Evolutionary conservation across 2,888 invertebrate species (phyloP).

Genomic region (Pterostichus madidus): DNA sequence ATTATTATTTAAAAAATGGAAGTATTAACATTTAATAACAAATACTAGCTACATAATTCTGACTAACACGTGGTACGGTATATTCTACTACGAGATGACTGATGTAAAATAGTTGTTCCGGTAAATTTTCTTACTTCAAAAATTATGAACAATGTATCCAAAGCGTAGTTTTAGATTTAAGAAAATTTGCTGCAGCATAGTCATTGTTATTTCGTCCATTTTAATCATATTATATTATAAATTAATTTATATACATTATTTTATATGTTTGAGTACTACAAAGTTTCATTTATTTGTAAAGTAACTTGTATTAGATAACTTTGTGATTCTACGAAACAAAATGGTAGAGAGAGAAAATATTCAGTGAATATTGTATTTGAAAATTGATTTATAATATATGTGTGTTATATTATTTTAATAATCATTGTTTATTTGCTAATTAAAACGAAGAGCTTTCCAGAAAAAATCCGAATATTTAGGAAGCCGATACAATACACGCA

Average conservation of each 20-base stretch:
- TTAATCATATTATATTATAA: conserved; percentile 17
- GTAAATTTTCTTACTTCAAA: conserved; percentile 24
- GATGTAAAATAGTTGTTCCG: conserved; percentile 24
- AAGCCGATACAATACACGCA: too few species aligned
- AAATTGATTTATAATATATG: conserved; percentile 57
- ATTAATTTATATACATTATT: conserved; percentile 33
- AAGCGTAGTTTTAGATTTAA: neutral
- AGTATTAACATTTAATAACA: neutral
- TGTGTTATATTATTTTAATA: conserved; percentile 60
- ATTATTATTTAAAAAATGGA: conserved; percentile 1
- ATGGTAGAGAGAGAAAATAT: neutral
- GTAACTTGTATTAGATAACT: conserved; percentile 8
- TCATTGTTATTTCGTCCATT: conserved; percentile 53
- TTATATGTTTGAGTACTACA: neutral
- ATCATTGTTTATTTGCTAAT: conserved; percentile 25
- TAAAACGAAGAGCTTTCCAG: neutral
- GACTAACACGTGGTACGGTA: conserved; percentile 37
- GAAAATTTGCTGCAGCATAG: conserved; percentile 35
- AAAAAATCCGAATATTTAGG: too few species aligned
- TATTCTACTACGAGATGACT: conserved; percentile 27
- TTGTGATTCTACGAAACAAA: conserved; percentile 3
- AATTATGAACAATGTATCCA: conserved; percentile 4
- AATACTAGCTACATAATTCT: conserved; percentile 5
- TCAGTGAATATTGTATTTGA: conserved; percentile 37
- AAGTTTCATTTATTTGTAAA: neutral